Conservation (phyloP, 2,797 vertebrate genomes). For the Sternotherus odoratus region DNA sequence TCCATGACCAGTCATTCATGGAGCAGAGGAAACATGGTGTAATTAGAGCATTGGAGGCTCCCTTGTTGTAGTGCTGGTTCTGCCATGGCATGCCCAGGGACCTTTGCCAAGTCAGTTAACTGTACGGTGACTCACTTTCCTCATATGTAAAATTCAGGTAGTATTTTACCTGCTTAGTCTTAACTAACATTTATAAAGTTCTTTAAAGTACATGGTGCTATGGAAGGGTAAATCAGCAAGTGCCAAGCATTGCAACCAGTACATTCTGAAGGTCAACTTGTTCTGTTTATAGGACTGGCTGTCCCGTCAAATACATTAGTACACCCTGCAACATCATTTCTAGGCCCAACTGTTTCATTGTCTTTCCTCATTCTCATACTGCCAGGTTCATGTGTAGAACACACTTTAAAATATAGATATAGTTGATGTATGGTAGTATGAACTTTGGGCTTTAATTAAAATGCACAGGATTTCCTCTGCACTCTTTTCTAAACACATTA, state of each 20-base stretch:
- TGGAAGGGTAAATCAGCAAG: not conserved
- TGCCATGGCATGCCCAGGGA: not conserved
- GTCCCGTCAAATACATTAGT: not conserved
- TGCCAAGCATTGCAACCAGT: not conserved
- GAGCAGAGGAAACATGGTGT: not conserved
- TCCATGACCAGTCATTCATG: not conserved
- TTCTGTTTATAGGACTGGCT: not conserved
- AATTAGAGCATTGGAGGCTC: not conserved
- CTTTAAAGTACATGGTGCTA: not conserved
- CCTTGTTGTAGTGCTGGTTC: not conserved
- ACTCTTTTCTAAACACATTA: not conserved
- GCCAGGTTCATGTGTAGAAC: not conserved
- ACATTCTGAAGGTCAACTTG: not conserved
- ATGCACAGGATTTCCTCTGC: not conserved
- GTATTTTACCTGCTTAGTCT: not conserved
- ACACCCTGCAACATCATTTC: not conserved
- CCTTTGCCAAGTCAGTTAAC: not conserved
- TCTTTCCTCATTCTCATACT: not conserved
- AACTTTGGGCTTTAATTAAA: not conserved
- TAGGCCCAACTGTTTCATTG: rapidly evolving
- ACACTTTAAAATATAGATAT: not conserved
- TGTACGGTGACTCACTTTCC: not conserved
- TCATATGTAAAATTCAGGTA: not conserved
- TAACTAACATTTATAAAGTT: not conserved
- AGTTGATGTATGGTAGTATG: not conserved